Base-by-base conservation (phyloP, 2,888 invertebrate genomes). In the Chrysolina oricalcia region DNA sequence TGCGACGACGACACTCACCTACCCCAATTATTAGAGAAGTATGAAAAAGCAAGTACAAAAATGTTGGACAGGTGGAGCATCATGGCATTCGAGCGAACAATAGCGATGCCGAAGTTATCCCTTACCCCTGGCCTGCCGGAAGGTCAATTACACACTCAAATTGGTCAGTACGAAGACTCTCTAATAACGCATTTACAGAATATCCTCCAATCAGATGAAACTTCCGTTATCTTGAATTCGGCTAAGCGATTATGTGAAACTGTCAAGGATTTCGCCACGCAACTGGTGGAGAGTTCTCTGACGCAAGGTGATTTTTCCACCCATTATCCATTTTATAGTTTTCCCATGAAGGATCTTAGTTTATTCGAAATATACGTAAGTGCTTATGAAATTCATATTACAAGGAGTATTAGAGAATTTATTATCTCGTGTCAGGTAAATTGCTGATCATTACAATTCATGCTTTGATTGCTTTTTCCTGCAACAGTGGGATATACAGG, bases 41-140 rank as follows among this genome's bases (percentile, higher is more conserved):
- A 98, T 88, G 98, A 98, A 89, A 94, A 96, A 83, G 98, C 98
- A n/a, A 96, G 97, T 86, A 97, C 97, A 70, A 98, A 98, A 90
- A 98, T 98, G 96, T 91, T 99, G 67, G 98, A 98, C 88, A 94
- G 82, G 79, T 98, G 98, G 98, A 97, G 97, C 85, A 96, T 98
- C 82, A 96, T 98, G 96, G 96, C 97, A 9, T 97, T 96, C 86
- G 96, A 96, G 88, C 92, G 95, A 70, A 92, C 92, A 75, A 92
- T 93, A 73, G 91, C 94, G 0, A 89, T 94, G 83, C 90, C 93
- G 53, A 89, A 89, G 81, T 80, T 88, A 56, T 89, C 89, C 17
- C 82, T 89, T 68, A 91, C 91, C 83, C 91, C 92, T 8, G 91
- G 87, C 43, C 86, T 87, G 76, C 83, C 84, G 86, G 81, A 91